Evolutionary conservation across 2,113 vertebrate genomes (phyloP).

Genomic region (Silurus glanis): DNA sequence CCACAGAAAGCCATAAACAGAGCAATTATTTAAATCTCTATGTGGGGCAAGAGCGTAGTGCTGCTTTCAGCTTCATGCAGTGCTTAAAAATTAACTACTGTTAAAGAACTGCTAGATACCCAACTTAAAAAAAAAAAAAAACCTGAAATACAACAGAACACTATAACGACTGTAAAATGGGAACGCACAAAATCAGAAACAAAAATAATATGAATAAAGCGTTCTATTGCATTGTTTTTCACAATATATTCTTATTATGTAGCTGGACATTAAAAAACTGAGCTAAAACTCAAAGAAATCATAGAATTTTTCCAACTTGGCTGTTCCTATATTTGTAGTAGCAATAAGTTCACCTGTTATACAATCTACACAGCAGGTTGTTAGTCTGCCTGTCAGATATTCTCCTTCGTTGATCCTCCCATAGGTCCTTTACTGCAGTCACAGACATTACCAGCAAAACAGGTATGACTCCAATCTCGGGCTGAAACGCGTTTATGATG

Average conservation of each 20-base stretch:
- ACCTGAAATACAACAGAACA: neutral
- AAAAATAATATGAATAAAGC: neutral
- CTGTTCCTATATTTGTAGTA: neutral
- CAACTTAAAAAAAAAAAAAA: neutral
- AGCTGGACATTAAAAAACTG: neutral
- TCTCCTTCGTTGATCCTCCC: slow-evolving; percentile 66
- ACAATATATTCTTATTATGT: neutral
- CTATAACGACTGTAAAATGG: neutral
- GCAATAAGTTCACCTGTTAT: slow-evolving; percentile 63
- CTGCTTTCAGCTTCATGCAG: neutral
- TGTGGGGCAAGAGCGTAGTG: neutral
- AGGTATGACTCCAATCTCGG: slow-evolving; percentile 63
- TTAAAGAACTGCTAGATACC: neutral
- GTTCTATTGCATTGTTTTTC: no score
- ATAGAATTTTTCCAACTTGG: neutral
- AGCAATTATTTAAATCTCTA: neutral
- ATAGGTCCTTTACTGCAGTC: slow-evolving; percentile 66
- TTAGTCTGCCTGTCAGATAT: slow-evolving; percentile 63
- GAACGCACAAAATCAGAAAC: neutral
- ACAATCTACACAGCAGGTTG: slow-evolving; percentile 58
- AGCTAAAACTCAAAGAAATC: neutral
- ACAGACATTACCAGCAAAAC: slow-evolving; percentile 59
- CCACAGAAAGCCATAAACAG: neutral
- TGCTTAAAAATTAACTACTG: neutral
- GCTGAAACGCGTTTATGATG: slow-evolving; percentile 68